phyloP scores from a whole-genome alignment of 2,888 invertebrate genomes.

The Chorisops tibialis region DNA sequence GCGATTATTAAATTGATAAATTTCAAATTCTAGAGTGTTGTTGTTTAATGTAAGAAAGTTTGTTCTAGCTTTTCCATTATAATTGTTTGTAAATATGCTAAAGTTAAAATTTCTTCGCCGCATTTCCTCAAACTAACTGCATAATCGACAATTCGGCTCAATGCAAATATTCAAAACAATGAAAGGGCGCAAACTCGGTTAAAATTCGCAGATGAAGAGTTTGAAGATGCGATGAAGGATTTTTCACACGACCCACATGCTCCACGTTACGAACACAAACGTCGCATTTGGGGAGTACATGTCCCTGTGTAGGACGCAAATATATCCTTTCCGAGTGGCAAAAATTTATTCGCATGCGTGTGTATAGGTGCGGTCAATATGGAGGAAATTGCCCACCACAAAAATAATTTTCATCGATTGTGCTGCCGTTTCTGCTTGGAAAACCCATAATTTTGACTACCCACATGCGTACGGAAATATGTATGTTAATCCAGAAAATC shows the following conservation, averaged over 20 bases:
- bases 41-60: no score
- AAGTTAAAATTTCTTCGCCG: background rate
- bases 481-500: no score
- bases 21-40: no score
- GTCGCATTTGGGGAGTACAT: conserved; percentile 13
- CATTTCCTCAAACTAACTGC: background rate
- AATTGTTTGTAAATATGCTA: background rate
- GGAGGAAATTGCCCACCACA: background rate
- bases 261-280: background rate
- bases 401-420: background rate
- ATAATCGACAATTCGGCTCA: conserved; percentile 20
- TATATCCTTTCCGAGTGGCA: background rate
- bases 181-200: conserved; percentile 22
- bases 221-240: conserved; percentile 22
- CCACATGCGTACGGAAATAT: background rate
- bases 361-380: background rate
- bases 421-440: background rate
- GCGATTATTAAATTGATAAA: no score
- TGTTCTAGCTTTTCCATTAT: no score
- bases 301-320: background rate
- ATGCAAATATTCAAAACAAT: conserved; percentile 34
- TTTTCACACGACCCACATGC: conserved; percentile 28
- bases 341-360: background rate
- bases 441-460: background rate
- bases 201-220: conserved; percentile 5